Base-by-base conservation (phyloP, 1,140 invertebrate genomes). In the Drosophila nigrodunni region DNA sequence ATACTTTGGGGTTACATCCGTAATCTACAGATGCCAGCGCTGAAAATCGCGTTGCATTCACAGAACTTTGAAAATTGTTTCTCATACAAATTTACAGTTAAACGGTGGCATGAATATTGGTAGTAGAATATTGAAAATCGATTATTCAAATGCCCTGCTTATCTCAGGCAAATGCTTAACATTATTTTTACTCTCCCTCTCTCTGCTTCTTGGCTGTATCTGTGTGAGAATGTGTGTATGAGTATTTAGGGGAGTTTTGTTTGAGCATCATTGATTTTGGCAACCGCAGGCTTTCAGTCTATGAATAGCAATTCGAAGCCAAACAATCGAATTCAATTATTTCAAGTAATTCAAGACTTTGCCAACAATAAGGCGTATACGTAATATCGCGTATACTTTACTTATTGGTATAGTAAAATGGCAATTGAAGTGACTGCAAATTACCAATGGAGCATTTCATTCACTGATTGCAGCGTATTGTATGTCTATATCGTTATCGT, bases 101-200 rank as follows among this genome's bases (percentile, higher is more conserved):
- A 30, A 30, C 37, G 46, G 11, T 43, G 57, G 44, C 58, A 18
- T 30, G 25, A 25, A 25, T 25, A 25, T 25, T 25, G 25, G 7
- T 52, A 64, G 62, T 57, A 75, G 41, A 77, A 65, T 74, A 85
- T 80, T 66, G 81, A 80, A 85, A 85, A 85, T 85, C 81, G 81
- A 85, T 85, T 64, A 66, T 46, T 69, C 77, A 82, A 79, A 62
- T 79, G 65, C 37, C 37, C 55, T 18, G 49, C 25, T 10, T 10
- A 47, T 8, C 46, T 9, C 21, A 18, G 18, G 46, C 15, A 79
- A 80, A 60, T 70, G 55, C 71, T 55, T n/a, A 49, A 39, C 35
- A 49, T 37, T 66, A 35, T 58, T 49, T 58, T 57, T 35, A 37
- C 37, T 37, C 7, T 3, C 5, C 25, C 37, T 37, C 7, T 15